Base-by-base conservation (phyloP, 2,888 invertebrate species). In the Harpalus rubripes region DNA sequence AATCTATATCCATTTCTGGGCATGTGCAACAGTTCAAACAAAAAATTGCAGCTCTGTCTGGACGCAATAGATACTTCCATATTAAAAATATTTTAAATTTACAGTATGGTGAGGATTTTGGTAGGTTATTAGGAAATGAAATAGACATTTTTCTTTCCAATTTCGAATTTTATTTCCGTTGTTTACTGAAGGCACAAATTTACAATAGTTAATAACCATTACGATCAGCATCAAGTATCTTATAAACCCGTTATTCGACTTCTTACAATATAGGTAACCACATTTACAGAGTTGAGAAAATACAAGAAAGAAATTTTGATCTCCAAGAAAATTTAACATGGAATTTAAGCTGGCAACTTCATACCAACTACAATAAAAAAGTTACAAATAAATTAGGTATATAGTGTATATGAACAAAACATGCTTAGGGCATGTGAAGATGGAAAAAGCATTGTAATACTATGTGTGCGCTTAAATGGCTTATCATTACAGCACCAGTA, bases 121-220 rank as follows among this genome's bases (percentile, higher is more conserved):
- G 56, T 12, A 22, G 18, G 44, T 44, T 10, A 32, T 32, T 32
- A 41, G 8, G 39, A 39, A 74, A 52, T 18, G 12, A 74, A 5
- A 32, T 22, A 74, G 12, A 52, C 18, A 52, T 10, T 74, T 56
- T 78, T 84, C 76, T 84, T 76, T 84, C 78, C 84, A 84, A 84
- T 78, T 61, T 84, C 15, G 84, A 78, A 76, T 83, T 81, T 83
- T 76, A 76, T 83, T 83, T 22, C 8, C 61, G 39, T 61, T 58
- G 74, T 52, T 84, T 44, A 44, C 39, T 41, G 88, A 90, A 89
- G 89, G 90, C 90, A 90, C 89, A 89, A 89, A 88, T 88, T 87
- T 88, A 86, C 85, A 86, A 86, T 86, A 86, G 87, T 81, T 81
- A 86, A 86, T 86, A 84, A 58, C 76, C 18, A 68, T 44, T 74